phyloP scores from a whole-genome alignment of 1,140 invertebrate genomes.

The Sitophilus oryzae region DNA sequence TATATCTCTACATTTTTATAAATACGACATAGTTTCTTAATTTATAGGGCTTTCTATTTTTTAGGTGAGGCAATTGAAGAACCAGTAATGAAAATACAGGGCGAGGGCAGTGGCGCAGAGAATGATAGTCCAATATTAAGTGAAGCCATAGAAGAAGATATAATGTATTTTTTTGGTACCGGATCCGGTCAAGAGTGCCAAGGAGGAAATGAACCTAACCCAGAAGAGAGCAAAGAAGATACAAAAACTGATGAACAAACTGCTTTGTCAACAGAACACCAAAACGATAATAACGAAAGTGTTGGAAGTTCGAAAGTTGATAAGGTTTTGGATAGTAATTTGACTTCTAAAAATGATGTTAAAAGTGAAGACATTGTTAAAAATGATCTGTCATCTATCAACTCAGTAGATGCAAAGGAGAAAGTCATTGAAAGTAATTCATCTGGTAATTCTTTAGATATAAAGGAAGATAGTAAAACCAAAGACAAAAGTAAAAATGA shows the following conservation, averaged over 20 bases:
- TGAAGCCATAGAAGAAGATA: conserved; percentile 69
- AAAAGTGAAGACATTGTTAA: no score
- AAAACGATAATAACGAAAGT: background rate
- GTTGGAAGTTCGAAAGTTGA: conserved; percentile 7
- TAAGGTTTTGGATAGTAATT: no score
- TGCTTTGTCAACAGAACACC: background rate
- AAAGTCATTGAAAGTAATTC: no score
- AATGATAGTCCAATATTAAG: conserved; percentile 41
- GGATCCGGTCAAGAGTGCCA: conserved; percentile 59
- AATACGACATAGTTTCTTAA: no score
- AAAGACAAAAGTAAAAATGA: no score
- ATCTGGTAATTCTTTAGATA: no score
- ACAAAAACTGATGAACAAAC: background rate
- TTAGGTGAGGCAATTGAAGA: conserved; percentile 64
- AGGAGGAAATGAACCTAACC: conserved; percentile 32
- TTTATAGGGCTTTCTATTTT: background rate
- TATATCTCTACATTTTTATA: no score
- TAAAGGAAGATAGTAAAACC: no score
- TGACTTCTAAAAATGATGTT: no score
- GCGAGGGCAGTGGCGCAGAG: conserved; percentile 65
- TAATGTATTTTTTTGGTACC: conserved; percentile 65
- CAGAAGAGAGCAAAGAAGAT: background rate
- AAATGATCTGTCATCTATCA: no score
- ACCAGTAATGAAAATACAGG: conserved; percentile 62
- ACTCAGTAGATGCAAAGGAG: no score